These are phyloP conservation scores for Nasonovia ribisnigri DNA, from an alignment of 2,888 invertebrate genomes.

Conservation along the genomic window DNA sequence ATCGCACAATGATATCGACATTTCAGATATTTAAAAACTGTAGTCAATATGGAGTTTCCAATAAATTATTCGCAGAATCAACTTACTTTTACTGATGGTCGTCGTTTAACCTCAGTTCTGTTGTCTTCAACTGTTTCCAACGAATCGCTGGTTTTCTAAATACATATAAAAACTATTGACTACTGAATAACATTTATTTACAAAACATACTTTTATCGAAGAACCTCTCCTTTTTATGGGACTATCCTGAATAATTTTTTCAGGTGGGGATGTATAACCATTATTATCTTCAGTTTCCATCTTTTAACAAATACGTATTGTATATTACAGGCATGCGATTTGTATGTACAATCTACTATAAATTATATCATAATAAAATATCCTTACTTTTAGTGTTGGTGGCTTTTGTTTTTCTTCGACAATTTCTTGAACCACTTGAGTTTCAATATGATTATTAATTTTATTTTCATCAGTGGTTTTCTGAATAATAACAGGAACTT, in stretches of 20 bases:
- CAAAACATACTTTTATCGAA: constrained; percentile 59
- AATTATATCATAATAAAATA: background rate
- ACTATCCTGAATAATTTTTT: constrained; percentile 36
- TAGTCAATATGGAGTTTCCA: too few relatives aligned
- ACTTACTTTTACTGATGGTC: constrained; percentile 54
- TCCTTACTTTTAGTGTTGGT: constrained; percentile 31
- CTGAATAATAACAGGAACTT: constrained; percentile 22
- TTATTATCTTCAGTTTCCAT: constrained; percentile 48
- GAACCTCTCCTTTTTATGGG: constrained; percentile 49
- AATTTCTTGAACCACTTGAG: background rate
- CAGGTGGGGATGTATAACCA: constrained; percentile 30
- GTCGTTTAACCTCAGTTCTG: constrained; percentile 5
- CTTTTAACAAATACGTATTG: constrained; percentile 39
- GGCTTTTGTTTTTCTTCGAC: constrained; percentile 35
- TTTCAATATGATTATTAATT: constrained; percentile 36
- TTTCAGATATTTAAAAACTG: background rate
- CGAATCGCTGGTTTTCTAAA: constrained; percentile 50
- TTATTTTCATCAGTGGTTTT: constrained; percentile 26
- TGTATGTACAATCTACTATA: background rate
- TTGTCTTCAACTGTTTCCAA: constrained; percentile 20
- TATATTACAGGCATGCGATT: constrained; percentile 27
- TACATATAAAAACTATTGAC: constrained; percentile 39
- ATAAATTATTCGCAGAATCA: background rate
- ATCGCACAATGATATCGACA: background rate
- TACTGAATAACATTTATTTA: constrained; percentile 33